Conservation (phyloP, 2,113 vertebrate species). For the Hystrix cristata region DNA sequence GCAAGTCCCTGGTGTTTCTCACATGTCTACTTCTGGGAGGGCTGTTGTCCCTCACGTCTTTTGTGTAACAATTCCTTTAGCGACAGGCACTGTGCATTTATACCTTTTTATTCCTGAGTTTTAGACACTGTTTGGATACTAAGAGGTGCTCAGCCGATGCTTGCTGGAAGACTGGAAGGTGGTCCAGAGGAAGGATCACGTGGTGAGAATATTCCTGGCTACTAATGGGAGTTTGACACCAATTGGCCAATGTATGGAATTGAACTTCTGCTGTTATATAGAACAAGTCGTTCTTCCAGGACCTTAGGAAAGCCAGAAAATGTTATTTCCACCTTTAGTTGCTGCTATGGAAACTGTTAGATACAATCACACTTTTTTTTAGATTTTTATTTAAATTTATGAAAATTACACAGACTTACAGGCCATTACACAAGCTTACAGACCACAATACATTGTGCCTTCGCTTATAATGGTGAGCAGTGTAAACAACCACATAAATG, state of each 20-base stretch:
- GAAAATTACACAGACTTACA: too few species aligned
- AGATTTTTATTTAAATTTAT: too few species aligned
- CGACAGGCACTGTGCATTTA: not conserved
- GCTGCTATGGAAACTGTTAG: not conserved
- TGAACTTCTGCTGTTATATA: not conserved
- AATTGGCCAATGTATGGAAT: rapidly evolving
- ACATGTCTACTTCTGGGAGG: not conserved
- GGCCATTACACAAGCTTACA: too few species aligned
- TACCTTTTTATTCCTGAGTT: not conserved
- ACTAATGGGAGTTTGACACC: not conserved
- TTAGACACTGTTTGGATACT: not conserved
- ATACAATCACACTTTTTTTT: not conserved
- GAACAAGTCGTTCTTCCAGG: not conserved
- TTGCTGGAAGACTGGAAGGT: not conserved
- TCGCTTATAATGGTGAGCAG: too few species aligned
- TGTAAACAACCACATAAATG: too few species aligned
- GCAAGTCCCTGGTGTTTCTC: not conserved
- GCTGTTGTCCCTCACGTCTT: not conserved
- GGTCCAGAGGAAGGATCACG: not conserved
- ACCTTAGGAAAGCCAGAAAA: not conserved
- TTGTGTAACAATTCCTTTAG: not conserved
- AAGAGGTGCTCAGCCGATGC: not conserved
- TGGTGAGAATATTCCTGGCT: not conserved
- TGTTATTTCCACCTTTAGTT: not conserved
- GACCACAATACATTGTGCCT: too few species aligned